Conservation (phyloP, 2,113 vertebrate species). For the Cercocebus atys region DNA sequence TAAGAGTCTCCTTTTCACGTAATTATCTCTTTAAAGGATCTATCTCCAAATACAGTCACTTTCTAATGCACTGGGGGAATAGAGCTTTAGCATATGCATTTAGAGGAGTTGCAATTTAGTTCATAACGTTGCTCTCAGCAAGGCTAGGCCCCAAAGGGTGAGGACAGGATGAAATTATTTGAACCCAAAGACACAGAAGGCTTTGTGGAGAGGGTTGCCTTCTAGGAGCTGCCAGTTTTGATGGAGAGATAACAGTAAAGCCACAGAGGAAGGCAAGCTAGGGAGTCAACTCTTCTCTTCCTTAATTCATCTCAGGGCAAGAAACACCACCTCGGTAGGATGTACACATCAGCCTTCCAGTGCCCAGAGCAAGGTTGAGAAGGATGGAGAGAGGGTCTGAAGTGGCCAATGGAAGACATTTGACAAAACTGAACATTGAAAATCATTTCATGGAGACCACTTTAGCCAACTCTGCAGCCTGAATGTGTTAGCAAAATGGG, state of each 20-base stretch:
- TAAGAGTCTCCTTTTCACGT: neutral
- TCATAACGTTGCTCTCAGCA: no score
- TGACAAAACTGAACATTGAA: neutral
- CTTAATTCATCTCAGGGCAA: neutral
- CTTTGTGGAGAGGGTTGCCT: neutral
- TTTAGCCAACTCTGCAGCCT: neutral
- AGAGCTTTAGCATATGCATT: neutral
- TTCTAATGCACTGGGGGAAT: neutral
- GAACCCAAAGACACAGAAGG: neutral
- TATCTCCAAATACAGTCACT: neutral
- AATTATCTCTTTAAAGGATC: neutral
- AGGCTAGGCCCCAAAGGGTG: accelerated
- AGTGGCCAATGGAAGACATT: neutral
- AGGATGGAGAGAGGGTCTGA: neutral
- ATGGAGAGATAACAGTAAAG: neutral
- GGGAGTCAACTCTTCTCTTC: neutral
- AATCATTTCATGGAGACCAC: neutral
- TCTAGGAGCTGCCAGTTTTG: no score
- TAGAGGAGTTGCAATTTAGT: neutral
- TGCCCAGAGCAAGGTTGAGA: accelerated
- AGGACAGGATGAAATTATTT: neutral
- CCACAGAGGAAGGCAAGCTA: neutral
- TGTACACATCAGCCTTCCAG: accelerated
- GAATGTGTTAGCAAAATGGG: neutral
- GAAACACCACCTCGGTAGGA: neutral